Base-by-base conservation (phyloP, 2,888 invertebrate species). In the Melangyna quadrimaculata region DNA sequence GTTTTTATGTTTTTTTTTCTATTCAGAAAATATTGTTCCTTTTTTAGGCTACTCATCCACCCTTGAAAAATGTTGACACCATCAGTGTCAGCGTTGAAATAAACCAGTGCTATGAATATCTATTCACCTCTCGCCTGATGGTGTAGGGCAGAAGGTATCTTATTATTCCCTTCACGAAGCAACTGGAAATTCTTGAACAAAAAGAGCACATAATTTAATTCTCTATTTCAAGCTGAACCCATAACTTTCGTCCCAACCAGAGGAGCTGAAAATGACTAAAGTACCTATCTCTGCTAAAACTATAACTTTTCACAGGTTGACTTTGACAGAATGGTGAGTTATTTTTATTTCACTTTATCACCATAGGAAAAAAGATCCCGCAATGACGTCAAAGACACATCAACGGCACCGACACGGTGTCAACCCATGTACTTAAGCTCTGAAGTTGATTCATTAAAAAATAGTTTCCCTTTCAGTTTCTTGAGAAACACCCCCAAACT, bases 401-500 rank as follows among this genome's bases (percentile, higher is more conserved):
- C n/a, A n/a, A n/a, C n/a, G n/a, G n/a, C 32, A 12, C 2, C 17
- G 35, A 51, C 37, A 29, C 24, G 27, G 35, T 59, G 48, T 17
- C 59, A 48, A 67, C 35, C 19, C 22, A 8, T 67, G 12, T 6
- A 24, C 53, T 70, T 69, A n/a, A n/a, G 27, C 22, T 40, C 37
- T 70, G 70, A 40, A 70, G 53, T 70, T 19, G 51, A 73, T 43
- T 37, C 63, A 40, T 55, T n/a, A 29, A 65, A 37, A 59, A 43
- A 65, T 67, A 19, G 27, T 32, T 57, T 35, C 19, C 14, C 14
- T 22, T 61, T 43, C 43, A 2, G 4, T 40, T 27, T 10, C 12
- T 61, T 17, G 1, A 27, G 24, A 10, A 17, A 29, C 40, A 35
- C 32, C 7, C 2, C 24, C n/a, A n/a, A n/a, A 24, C 51, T 22